A percentile compares a stretch with the other conserved stretches of the same genome.
Conservation (phyloP, 2,888 invertebrate species). For the Ennomos quercinarius region DNA sequence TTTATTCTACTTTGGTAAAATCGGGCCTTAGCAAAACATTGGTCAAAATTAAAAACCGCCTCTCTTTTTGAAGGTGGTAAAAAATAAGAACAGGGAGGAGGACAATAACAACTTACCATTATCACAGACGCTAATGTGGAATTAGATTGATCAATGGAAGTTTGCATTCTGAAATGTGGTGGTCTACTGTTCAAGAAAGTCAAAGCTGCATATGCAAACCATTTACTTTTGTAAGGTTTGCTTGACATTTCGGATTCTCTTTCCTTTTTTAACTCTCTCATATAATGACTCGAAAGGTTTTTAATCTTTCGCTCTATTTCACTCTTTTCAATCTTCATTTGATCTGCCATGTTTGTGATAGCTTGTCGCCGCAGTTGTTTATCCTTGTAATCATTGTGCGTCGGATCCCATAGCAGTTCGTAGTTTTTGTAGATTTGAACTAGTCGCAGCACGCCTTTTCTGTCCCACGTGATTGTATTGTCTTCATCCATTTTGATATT, state of each 20-base stretch:
- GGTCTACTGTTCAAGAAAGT: conserved; percentile 1
- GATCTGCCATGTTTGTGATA: not conserved
- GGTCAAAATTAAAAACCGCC: too few relatives aligned
- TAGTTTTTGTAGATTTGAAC: conserved; percentile 3
- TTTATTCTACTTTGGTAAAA: too few relatives aligned
- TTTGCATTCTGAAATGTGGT: not conserved
- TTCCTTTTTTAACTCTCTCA: conserved; percentile 12
- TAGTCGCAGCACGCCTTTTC: not conserved
- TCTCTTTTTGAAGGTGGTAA: too few relatives aligned
- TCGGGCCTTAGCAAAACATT: too few relatives aligned
- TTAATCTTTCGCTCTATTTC: conserved; percentile 13
- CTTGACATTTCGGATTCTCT: not conserved
- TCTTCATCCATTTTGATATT: conserved; percentile 5
- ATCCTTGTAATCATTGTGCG: conserved; percentile 2
- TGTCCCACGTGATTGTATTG: conserved; percentile 2
- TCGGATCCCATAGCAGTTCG: conserved; percentile 1
- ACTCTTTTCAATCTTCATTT: conserved; percentile 4
- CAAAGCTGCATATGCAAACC: conserved; percentile 8
- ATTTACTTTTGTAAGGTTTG: conserved; percentile 2
- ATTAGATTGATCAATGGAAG: not conserved
- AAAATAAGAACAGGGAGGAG: not conserved
- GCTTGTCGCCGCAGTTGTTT: not conserved
- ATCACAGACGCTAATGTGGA: not conserved
- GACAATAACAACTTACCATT: not conserved
- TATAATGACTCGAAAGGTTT: conserved; percentile 4